These are phyloP conservation scores for Grallaria varia DNA, from an alignment of 2,113 vertebrate species.

Conservation along the genomic window DNA sequence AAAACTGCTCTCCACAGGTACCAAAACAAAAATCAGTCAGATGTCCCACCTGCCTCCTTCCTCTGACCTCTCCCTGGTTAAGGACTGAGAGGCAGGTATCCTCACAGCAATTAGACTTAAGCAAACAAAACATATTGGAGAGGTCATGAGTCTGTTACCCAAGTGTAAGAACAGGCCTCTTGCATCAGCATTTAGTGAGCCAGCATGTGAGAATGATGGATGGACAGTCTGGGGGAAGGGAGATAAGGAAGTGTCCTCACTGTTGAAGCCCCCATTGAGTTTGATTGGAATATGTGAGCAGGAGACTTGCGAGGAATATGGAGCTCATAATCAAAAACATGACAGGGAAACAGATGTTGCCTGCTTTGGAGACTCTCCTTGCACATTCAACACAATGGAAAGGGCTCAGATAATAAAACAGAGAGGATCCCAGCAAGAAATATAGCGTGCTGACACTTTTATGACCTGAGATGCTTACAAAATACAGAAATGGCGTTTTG, in stretches of 20 bases:
- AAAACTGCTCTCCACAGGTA: slow-evolving; percentile 23
- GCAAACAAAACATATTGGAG: slow-evolving; percentile 53
- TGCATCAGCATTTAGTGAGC: slow-evolving; percentile 28
- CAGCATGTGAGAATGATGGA: slow-evolving; percentile 58
- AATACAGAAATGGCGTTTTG: slow-evolving; percentile 74
- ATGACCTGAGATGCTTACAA: slow-evolving; percentile 76
- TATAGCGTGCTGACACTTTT: slow-evolving; percentile 81
- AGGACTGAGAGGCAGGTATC: neutral
- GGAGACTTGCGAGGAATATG: slow-evolving; percentile 53
- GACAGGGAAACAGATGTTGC: slow-evolving; percentile 69
- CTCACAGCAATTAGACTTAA: slow-evolving; percentile 23
- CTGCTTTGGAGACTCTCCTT: slow-evolving; percentile 66
- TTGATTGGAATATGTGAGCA: slow-evolving; percentile 46
- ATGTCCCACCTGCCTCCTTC: slow-evolving; percentile 30
- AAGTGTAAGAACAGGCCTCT: slow-evolving; percentile 34
- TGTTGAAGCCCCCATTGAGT: slow-evolving; percentile 42
- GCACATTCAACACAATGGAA: slow-evolving; percentile 62
- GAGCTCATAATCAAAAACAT: slow-evolving; percentile 69
- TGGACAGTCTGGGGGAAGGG: slow-evolving; percentile 14
- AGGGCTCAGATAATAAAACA: slow-evolving; percentile 64
- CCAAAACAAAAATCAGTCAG: neutral
- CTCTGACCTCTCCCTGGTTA: neutral
- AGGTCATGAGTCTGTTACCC: slow-evolving; percentile 9
- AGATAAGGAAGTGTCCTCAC: slow-evolving; percentile 54
- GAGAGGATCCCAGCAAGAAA: slow-evolving; percentile 74